Evolutionary conservation across 2,797 vertebrate species (phyloP).

Genomic region (Galagoides demidoff): DNA sequence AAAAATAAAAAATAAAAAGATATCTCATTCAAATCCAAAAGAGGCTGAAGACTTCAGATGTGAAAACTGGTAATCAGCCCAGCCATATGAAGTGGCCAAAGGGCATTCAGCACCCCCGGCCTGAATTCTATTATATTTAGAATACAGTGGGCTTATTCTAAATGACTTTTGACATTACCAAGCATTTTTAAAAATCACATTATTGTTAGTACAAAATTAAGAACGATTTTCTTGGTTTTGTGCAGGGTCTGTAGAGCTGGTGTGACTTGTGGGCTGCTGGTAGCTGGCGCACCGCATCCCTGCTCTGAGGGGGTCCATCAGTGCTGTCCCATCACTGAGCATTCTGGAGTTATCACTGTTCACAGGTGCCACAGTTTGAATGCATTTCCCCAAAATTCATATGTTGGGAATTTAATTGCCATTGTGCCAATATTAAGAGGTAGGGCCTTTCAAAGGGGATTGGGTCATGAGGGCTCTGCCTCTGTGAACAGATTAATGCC

Average conservation of each 20-base stretch:
- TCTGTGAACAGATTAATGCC: background rate
- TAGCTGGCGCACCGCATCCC: too few species aligned
- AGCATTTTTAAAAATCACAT: background rate
- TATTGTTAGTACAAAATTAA: background rate
- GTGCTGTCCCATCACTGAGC: background rate
- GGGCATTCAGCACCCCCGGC: fast-evolving
- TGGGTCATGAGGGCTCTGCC: background rate
- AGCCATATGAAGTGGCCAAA: background rate
- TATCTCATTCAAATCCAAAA: background rate
- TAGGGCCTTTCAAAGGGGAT: background rate
- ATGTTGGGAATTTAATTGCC: background rate
- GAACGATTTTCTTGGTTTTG: background rate
- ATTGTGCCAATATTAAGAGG: background rate
- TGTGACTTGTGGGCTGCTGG: background rate
- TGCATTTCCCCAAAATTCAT: background rate
- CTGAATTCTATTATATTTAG: too few species aligned
- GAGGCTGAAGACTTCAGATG: background rate
- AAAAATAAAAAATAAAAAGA: too few species aligned
- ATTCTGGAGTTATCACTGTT: background rate
- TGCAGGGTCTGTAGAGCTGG: too few species aligned
- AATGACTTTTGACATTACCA: background rate
- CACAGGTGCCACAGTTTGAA: background rate
- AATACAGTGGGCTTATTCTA: background rate
- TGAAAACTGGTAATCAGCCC: background rate
- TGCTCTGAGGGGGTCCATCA: background rate